Evolutionary conservation across 2,113 vertebrate species (phyloP).

Genomic region (Picathartes gymnocephalus): DNA sequence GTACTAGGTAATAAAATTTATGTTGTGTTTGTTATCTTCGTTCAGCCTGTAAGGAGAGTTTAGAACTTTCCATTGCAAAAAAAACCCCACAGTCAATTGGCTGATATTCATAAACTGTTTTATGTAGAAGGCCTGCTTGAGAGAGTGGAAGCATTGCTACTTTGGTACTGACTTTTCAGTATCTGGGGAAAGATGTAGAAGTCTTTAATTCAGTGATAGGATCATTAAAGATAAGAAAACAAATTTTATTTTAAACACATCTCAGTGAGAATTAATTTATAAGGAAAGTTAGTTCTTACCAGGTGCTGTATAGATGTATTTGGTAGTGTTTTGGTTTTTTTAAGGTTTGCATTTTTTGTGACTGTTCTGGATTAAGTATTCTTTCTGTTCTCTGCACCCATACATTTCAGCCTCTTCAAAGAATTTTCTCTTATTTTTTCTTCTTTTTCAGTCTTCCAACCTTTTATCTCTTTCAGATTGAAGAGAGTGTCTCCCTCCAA

Average conservation of each 20-base stretch:
- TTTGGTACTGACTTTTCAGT: not conserved
- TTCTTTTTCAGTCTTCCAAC: not conserved
- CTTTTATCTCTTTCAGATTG: not conserved
- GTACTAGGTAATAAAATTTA: conserved; percentile 79
- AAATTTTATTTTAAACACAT: not conserved
- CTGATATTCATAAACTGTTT: not conserved
- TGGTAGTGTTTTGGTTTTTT: not conserved
- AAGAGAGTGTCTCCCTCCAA: not conserved
- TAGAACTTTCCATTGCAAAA: not conserved
- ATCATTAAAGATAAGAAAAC: not conserved
- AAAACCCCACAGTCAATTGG: not conserved
- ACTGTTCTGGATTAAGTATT: not conserved
- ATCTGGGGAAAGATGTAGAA: not conserved
- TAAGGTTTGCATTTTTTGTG: not conserved
- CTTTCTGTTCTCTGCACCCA: not conserved
- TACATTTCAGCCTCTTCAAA: not conserved
- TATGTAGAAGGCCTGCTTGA: not conserved
- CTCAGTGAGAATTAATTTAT: not conserved
- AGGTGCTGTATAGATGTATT: not conserved
- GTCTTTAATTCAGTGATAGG: not conserved
- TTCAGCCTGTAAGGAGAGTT: not conserved
- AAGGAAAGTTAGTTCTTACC: not conserved
- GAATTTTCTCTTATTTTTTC: not conserved
- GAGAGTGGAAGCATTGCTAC: not conserved
- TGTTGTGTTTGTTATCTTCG: not conserved